Conservation (phyloP, 1,140 invertebrate species). For the Brachionus manjavacas region DNA sequence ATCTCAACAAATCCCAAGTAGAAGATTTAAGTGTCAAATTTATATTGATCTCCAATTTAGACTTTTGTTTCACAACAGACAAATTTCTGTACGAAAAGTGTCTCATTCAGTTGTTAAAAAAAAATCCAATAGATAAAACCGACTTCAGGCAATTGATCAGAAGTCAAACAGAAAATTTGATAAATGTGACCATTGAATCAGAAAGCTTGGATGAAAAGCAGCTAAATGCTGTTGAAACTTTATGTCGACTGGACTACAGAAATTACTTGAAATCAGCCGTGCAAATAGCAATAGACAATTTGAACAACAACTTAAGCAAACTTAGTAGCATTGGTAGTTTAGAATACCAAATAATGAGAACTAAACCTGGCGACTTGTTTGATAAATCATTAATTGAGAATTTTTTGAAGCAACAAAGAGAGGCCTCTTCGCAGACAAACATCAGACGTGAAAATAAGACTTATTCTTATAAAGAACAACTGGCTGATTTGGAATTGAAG, state of each 20-base stretch:
- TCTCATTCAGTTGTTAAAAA: background rate
- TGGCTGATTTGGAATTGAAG: constrained; percentile 83
- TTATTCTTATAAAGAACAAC: constrained; percentile 92
- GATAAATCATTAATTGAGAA: constrained; percentile 10
- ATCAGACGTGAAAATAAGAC: constrained; percentile 91
- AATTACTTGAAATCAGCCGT: background rate
- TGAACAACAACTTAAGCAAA: background rate
- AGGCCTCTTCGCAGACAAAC: constrained; percentile 66
- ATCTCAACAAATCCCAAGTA: background rate
- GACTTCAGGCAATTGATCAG: background rate
- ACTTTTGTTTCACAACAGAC: background rate
- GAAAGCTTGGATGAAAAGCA: background rate
- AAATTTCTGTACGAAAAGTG: constrained; percentile 15
- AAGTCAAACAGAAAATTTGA: background rate
- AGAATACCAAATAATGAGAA: constrained; percentile 36
- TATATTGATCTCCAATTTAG: background rate
- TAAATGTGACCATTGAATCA: background rate
- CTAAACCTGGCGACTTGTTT: background rate
- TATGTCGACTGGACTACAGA: background rate
- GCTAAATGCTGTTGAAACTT: background rate
- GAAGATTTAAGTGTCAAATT: background rate
- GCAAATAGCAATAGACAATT: background rate
- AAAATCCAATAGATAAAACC: background rate
- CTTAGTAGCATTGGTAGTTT: background rate
- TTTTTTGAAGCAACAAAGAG: constrained; percentile 4